phyloP scores from a whole-genome alignment of 2,888 invertebrate species.

The Tuberolachnus salignus region DNA sequence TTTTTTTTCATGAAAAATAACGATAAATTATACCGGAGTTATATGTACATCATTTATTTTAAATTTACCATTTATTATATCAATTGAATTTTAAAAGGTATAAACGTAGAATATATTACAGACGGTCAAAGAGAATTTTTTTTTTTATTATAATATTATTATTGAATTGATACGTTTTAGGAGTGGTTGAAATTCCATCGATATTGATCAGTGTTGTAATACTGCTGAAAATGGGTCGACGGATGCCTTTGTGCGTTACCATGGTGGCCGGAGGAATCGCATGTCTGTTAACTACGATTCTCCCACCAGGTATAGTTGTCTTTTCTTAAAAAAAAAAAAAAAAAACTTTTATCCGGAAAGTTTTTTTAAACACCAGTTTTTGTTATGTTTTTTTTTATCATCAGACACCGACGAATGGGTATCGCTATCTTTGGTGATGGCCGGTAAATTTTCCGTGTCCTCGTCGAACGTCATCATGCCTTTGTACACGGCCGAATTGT shows the following conservation, averaged over 20 bases:
- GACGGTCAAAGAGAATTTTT: no score
- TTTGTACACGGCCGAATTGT: slow-evolving; percentile 75
- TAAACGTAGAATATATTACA: no score
- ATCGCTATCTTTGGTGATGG: slow-evolving; percentile 76
- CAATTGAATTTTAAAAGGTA: no score
- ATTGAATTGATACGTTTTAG: slow-evolving; percentile 64
- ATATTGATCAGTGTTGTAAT: slow-evolving; percentile 77
- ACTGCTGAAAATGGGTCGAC: slow-evolving; percentile 75
- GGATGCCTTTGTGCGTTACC: slow-evolving; percentile 74
- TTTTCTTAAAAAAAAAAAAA: no score
- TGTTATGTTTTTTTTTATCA: not conserved
- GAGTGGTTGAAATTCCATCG: slow-evolving; percentile 79
- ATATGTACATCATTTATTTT: no score
- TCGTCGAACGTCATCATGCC: slow-evolving; percentile 81
- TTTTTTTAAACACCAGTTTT: not conserved
- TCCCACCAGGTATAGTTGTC: slow-evolving; percentile 54
- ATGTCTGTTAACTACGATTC: slow-evolving; percentile 65
- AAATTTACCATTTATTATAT: not conserved
- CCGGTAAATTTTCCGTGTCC: slow-evolving; percentile 80
- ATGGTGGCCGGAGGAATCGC: slow-evolving; percentile 74
- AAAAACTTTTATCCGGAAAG: not conserved
- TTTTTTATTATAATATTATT: not conserved
- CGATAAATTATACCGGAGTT: no score
- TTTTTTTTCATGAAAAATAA: no score
- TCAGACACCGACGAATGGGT: slow-evolving; percentile 65